Base-by-base conservation (phyloP, 2,888 invertebrate genomes). In the Blera fallax region DNA sequence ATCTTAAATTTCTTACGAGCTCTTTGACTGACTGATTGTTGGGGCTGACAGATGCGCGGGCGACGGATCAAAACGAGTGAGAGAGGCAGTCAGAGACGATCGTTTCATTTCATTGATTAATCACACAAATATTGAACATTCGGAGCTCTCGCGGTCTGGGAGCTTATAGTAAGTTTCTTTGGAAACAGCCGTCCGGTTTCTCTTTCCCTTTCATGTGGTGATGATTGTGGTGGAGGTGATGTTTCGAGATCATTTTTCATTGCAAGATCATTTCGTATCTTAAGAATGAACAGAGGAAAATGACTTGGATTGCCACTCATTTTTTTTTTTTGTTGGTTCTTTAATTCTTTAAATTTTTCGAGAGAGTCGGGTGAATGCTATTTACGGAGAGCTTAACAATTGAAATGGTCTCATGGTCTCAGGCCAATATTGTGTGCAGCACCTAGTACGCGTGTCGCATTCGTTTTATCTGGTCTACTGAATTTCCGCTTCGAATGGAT, bases 81-180 rank as follows among this genome's bases (percentile, higher is more conserved):
- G 11, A 27, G 43, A 64, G 40, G 21, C 37, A 69, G 54, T 40
- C 58, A 54, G 54, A 27, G 37, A 16, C 37, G 72, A 77, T 76
- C 48, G 69, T 79, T 70, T 84, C 69, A 64, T 74, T 84, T 81
- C 80, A 85, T 77, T 85, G 85, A 85, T 85, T 85, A 85, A 85
- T 85, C 85, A 77, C 80, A 85, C 45, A 77, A 85, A 80, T 85
- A 80, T 85, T 80, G 85, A 74, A 76, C 65, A 79, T 73, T 74
- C 83, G 64, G 62, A 56, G 34, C 18, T 21, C 37, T 14, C 48
- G 56, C 11, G n/a, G n/a, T 34, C 37, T 5, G 64, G 21, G 72
- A 80, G 84, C 85, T 81, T 78, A 73, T 52, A 56, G 34, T 45
- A 14, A 60, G 34, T 79, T 80, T 80, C 74, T 58, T 54, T 60